These are phyloP conservation scores for Etheostoma perlongum DNA, from an alignment of 2,797 vertebrate genomes.

Conservation along the genomic window DNA sequence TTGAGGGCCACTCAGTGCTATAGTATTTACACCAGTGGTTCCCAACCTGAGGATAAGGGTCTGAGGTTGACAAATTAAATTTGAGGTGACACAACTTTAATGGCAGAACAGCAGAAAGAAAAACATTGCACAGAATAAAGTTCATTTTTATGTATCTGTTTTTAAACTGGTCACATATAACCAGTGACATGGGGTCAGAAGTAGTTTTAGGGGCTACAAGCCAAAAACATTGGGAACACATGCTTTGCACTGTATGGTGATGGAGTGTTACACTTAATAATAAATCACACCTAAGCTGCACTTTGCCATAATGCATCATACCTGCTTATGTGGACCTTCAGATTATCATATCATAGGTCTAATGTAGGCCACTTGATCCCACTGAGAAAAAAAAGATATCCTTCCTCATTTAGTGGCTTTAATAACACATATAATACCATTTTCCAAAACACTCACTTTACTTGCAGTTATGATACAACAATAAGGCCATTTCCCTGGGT, in stretches of 20 bases:
- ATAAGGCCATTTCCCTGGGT: slow-evolving; percentile 31
- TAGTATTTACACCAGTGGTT: neutral
- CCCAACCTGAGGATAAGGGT: neutral
- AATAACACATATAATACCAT: slow-evolving; percentile 29
- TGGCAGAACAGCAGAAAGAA: neutral
- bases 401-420: slow-evolving; percentile 5
- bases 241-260: neutral
- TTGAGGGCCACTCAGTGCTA: neutral
- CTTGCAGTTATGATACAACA: slow-evolving; percentile 11
- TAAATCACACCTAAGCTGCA: slow-evolving; percentile 15
- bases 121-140: neutral
- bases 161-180: neutral
- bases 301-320: slow-evolving; percentile 7
- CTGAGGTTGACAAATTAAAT: neutral
- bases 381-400: slow-evolving; percentile 2
- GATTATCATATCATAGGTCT: slow-evolving; percentile 40
- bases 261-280: slow-evolving; percentile 1
- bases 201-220: neutral
- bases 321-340: slow-evolving; percentile 20
- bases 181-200: neutral
- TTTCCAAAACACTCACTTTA: slow-evolving; percentile 3
- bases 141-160: neutral
- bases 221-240: neutral
- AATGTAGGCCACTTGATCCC: slow-evolving; percentile 1
- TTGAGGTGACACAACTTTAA: neutral